Base-by-base conservation (phyloP, 2,113 vertebrate genomes). In the Pelvicachromis taeniatus region DNA sequence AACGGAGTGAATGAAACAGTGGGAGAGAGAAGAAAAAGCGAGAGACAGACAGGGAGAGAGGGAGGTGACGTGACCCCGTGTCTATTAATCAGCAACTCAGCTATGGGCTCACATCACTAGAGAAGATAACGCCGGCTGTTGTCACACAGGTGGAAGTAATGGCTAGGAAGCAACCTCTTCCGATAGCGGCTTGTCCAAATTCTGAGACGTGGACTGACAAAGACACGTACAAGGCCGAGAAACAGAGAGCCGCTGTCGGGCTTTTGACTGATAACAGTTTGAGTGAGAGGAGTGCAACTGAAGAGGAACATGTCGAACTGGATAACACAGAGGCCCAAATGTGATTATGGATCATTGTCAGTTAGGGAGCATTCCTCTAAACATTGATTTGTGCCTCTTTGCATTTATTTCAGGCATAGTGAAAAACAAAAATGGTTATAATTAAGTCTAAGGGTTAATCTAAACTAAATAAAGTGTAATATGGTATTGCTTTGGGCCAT, bases 1-100 rank as follows among this genome's bases (percentile, higher is more conserved):
- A 85, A 82, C 23, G 5, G 26, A 80, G 40, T 42, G 77, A 88
- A 78, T 53, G 65, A 63, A 79, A 77, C 40, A 14, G 55, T 21
- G n/a, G 33, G 53, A 23, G 50, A 65, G 55, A 29, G 58, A 35
- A 65, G 56, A 21, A 70, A 80, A 58, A 70, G 65, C 63, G 63
- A 53, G 58, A 45, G 81, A 82, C 31, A 2, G 5, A 55, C 55
- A 50, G 56, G 5, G 40, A 35, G 42, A 84, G 48, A 85, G 55
- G 80, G 45, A 48, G 83, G 89, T 82, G 89, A 87, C 38, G 17
- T 59, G 87, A 92, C 91, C 92, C 82, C 78, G 38, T 90, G 93
- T 93, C 93, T 94, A 94, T 96, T 95, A 95, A 96, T 96, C 96
- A 95, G 88, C 84, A 53, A 29, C 92, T 85, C 84, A 56, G 93